Percentiles rank a stretch among this genome's conserved stretches.
Evolutionary conservation across 2,113 vertebrate genomes (phyloP).

Genomic region (Entelurus aequoreus): DNA sequence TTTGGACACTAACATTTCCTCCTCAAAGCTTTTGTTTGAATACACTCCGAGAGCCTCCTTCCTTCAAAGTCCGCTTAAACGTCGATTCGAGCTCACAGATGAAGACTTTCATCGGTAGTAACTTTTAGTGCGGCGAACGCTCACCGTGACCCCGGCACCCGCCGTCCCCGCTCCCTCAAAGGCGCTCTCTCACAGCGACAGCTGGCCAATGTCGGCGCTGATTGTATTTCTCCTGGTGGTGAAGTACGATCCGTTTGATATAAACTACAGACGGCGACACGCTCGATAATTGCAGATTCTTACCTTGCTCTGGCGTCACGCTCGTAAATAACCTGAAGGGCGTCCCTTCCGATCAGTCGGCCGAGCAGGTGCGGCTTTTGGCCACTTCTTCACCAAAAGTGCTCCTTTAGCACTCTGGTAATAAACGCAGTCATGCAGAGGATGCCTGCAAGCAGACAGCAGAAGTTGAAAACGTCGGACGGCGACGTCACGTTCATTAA

Average conservation of each 20-base stretch:
- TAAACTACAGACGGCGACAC: constrained; percentile 61
- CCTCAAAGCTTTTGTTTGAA: constrained; percentile 21
- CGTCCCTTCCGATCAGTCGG: constrained; percentile 31
- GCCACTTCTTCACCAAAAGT: constrained; percentile 10
- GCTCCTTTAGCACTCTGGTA: not conserved
- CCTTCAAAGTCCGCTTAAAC: constrained; percentile 49
- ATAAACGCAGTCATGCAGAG: not conserved
- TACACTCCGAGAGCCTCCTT: constrained; percentile 27
- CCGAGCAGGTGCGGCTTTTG: constrained; percentile 15
- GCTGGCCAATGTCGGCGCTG: constrained; percentile 59
- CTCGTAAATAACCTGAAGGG: constrained; percentile 44
- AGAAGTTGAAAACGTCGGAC: constrained; percentile 7
- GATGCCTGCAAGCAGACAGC: constrained; percentile 8
- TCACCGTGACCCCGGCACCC: constrained; percentile 30
- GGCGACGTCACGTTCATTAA: not conserved
- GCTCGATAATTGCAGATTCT: constrained; percentile 49
- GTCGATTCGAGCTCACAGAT: constrained; percentile 19
- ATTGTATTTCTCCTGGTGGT: constrained; percentile 61
- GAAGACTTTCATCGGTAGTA: not conserved
- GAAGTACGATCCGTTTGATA: constrained; percentile 54
- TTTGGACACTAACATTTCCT: not conserved
- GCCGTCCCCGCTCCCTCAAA: constrained; percentile 39
- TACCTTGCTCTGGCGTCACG: constrained; percentile 28
- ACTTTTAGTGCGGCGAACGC: constrained; percentile 4
- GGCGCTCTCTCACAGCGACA: constrained; percentile 59